Evolutionary conservation across 2,888 invertebrate species (phyloP).

Genomic region (Hypselothyrea guttata): DNA sequence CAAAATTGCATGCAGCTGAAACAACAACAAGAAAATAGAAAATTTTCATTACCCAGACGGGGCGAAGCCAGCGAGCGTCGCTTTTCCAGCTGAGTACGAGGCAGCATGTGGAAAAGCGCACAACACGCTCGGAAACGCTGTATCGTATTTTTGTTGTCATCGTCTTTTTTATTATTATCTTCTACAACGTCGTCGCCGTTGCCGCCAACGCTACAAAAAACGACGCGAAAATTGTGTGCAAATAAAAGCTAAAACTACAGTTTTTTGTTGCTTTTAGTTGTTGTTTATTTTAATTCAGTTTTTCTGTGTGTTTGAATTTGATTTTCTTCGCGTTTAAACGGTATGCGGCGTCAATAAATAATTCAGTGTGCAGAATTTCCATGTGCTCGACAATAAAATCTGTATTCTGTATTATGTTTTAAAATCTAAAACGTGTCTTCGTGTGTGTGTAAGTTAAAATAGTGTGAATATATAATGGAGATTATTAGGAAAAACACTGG

Average conservation of each 20-base stretch:
- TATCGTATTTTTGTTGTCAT: slow-evolving; percentile 38
- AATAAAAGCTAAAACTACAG: slow-evolving; percentile 2
- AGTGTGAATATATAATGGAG: background rate
- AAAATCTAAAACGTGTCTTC: slow-evolving; percentile 22
- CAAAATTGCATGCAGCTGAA: slow-evolving; percentile 37
- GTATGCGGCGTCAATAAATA: slow-evolving; percentile 5
- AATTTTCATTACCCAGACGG: slow-evolving; percentile 45
- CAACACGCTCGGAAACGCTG: slow-evolving; percentile 52
- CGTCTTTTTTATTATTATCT: slow-evolving; percentile 13
- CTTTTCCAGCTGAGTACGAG: slow-evolving; percentile 70
- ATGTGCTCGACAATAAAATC: slow-evolving; percentile 29
- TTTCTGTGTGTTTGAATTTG: slow-evolving; percentile 3
- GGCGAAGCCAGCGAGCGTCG: slow-evolving; percentile 39
- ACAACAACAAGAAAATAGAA: slow-evolving; percentile 16
- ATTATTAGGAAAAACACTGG: slow-evolving; percentile 3
- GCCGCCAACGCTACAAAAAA: slow-evolving; percentile 25
- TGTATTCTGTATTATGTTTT: too few relatives aligned
- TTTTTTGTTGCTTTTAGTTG: slow-evolving; percentile 1
- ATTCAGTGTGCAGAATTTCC: slow-evolving; percentile 3
- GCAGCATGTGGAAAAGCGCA: slow-evolving; percentile 71
- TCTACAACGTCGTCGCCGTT: slow-evolving; percentile 14
- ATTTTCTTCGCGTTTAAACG: slow-evolving; percentile 9
- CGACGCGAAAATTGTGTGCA: slow-evolving; percentile 6
- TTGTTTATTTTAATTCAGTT: slow-evolving; percentile 15
- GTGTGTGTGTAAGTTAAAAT: slow-evolving; percentile 4